Conservation (phyloP, 2,888 invertebrate genomes). For the Meghimatium bilineatum region DNA sequence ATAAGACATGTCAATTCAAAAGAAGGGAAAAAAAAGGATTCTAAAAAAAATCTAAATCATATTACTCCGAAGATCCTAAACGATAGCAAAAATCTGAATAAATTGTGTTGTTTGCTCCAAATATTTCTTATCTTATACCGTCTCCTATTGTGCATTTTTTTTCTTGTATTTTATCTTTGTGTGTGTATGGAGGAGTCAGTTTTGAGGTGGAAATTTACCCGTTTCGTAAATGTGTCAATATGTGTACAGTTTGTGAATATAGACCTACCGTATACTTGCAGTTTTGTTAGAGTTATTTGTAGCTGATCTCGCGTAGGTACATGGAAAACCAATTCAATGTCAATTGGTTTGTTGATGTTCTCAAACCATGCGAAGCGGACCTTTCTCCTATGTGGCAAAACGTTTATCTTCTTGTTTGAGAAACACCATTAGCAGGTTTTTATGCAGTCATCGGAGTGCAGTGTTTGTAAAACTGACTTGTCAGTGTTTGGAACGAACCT, state of each 20-base stretch:
- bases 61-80: no score
- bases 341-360: constrained; percentile 22
- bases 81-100: no score
- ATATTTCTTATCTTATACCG: background rate
- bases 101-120: background rate
- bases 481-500: background rate
- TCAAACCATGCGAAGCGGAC: background rate
- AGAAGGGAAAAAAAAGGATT: no score
- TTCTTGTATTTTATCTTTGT: background rate
- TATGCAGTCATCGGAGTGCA: background rate
- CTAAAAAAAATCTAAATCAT: no score
- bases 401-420: background rate
- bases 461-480: background rate
- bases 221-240: background rate
- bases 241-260: background rate
- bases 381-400: background rate
- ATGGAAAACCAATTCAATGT: background rate
- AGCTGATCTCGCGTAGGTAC: background rate
- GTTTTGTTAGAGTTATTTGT: background rate
- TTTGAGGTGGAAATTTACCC: background rate
- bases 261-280: background rate
- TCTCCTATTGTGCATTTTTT: background rate
- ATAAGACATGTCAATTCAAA: no score
- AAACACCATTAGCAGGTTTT: background rate
- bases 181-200: no score